A percentile compares a stretch with the other conserved stretches of the same genome.
These are phyloP conservation scores for Mungos mungo DNA, from an alignment of 2,113 vertebrate species.

Conservation along the genomic window DNA sequence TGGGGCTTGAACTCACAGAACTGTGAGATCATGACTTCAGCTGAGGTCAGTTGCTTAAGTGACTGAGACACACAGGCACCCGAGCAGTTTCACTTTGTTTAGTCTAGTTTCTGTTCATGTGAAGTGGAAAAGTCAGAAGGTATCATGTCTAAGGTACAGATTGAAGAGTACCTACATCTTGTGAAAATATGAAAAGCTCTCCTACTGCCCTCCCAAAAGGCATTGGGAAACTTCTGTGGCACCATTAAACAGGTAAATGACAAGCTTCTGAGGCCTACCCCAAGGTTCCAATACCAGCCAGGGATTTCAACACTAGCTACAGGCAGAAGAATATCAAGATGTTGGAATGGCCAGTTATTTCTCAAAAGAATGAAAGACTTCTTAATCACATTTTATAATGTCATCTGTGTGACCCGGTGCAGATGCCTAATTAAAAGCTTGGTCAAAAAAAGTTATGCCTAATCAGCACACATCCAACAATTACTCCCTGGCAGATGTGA, in stretches of 20 bases:
- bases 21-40: too few relatives aligned
- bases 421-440: constrained; percentile 81
- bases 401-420: constrained; percentile 69
- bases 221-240: not conserved
- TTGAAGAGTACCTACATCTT: not conserved
- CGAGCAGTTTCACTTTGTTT: not conserved
- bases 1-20: too few relatives aligned
- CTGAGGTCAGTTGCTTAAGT: too few relatives aligned
- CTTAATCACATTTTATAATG: constrained; percentile 60
- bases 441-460: constrained; percentile 74
- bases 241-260: not conserved
- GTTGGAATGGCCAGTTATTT: not conserved
- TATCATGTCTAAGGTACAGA: not conserved
- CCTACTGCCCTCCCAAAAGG: not conserved
- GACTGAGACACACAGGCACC: too few relatives aligned
- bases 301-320: not conserved
- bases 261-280: not conserved
- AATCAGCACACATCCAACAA: constrained; percentile 82
- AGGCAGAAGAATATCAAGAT: constrained; percentile 4
- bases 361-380: constrained; percentile 33
- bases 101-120: not conserved
- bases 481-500: constrained; percentile 83
- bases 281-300: not conserved
- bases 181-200: not conserved
- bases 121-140: not conserved